Conservation (phyloP, 1,140 invertebrate species). For the Drosophila malerkotliana region DNA sequence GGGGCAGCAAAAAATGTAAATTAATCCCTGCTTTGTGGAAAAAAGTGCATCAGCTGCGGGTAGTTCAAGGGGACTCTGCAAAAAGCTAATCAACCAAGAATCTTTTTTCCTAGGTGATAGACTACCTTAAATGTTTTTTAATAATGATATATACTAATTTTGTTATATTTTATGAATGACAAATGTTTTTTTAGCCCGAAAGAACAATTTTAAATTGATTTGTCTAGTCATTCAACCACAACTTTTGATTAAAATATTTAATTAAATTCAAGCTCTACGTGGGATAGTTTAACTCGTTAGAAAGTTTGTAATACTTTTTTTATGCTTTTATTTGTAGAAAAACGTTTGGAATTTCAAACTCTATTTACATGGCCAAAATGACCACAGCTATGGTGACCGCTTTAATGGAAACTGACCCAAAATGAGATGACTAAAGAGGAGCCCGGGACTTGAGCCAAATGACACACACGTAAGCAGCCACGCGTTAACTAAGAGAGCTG, state of each 20-base stretch:
- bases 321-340: constrained; percentile 4
- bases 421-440: constrained; percentile 16
- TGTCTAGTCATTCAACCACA: too few species aligned
- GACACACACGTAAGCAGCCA: constrained; percentile 58
- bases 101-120: not conserved
- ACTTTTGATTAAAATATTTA: too few species aligned
- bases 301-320: not conserved
- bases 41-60: constrained; percentile 2
- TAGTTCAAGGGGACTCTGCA: not conserved
- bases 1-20: constrained; percentile 9
- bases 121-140: not conserved
- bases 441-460: constrained; percentile 24
- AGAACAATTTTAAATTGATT: not conserved
- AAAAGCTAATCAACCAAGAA: not conserved
- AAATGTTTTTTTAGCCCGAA: not conserved
- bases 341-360: not conserved
- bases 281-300: too few species aligned
- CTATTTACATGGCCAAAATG: constrained; percentile 30
- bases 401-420: constrained; percentile 31
- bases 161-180: not conserved
- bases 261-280: too few species aligned
- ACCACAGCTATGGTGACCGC: constrained; percentile 22
- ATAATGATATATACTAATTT: not conserved
- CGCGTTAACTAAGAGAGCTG: constrained; percentile 63
- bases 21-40: not conserved